phyloP scores from a whole-genome alignment of 1,140 invertebrate genomes.

The Diplogasteroides magnus region DNA sequence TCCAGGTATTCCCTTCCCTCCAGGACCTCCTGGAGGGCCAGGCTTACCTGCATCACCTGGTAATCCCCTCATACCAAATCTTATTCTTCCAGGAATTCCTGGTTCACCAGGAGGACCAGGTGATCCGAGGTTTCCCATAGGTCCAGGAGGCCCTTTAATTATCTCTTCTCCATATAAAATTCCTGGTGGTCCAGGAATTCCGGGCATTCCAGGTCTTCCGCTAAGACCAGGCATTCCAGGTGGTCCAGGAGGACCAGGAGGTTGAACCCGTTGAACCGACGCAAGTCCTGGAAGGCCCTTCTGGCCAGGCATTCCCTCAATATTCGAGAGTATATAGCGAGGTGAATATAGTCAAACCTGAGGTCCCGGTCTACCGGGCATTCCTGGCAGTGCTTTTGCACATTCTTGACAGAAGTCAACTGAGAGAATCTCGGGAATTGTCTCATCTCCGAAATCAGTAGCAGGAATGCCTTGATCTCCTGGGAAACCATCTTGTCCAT shows the following conservation, averaged over 20 bases:
- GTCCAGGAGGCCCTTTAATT: slow-evolving; percentile 12
- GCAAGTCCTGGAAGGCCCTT: background rate
- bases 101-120: slow-evolving; percentile 18
- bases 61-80: slow-evolving; percentile 2
- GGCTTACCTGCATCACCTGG: background rate
- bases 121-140: slow-evolving; percentile 12
- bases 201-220: background rate
- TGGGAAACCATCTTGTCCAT: background rate
- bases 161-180: slow-evolving; percentile 11
- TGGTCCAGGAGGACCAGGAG: background rate
- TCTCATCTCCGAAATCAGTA: background rate
- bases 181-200: background rate
- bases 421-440: background rate
- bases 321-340: too few species aligned
- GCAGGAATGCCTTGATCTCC: background rate
- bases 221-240: background rate
- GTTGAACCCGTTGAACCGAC: too few species aligned
- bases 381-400: background rate
- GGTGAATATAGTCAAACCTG: too few species aligned
- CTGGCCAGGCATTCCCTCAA: too few species aligned
- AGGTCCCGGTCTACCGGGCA: background rate
- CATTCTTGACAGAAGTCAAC: background rate
- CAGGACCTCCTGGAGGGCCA: slow-evolving; percentile 14
- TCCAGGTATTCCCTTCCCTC: slow-evolving; percentile 8
- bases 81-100: slow-evolving; percentile 10